phyloP scores from a whole-genome alignment of 2,888 invertebrate species.

The Luperina testacea region DNA sequence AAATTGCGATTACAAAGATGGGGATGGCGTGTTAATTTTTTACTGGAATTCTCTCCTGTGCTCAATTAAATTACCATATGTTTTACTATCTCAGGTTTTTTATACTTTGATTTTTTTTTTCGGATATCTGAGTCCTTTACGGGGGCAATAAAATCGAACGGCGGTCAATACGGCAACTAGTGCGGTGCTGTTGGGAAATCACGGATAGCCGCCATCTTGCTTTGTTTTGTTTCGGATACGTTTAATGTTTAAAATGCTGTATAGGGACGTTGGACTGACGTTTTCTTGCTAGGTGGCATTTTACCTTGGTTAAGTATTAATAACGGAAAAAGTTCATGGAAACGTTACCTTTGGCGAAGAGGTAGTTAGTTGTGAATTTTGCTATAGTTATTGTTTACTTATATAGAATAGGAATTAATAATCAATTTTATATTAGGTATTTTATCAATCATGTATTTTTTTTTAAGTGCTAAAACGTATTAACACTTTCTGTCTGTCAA shows the following conservation, averaged over 20 bases:
- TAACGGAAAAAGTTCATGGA: background rate
- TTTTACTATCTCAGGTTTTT: slow-evolving; percentile 71
- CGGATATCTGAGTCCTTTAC: slow-evolving; percentile 79
- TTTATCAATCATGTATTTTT: background rate
- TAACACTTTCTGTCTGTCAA: background rate
- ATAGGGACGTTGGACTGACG: slow-evolving; percentile 25
- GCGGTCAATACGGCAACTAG: slow-evolving; percentile 75
- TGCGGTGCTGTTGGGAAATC: slow-evolving; percentile 48
- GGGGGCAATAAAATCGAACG: slow-evolving; percentile 81
- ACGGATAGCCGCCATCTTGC: slow-evolving; percentile 51
- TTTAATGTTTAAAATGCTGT: slow-evolving; percentile 34
- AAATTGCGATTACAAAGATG: slow-evolving; percentile 51
- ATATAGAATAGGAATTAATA: background rate
- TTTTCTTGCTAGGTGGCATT: slow-evolving; percentile 16
- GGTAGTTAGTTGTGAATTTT: background rate
- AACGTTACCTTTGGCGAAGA: background rate
- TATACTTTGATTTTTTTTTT: slow-evolving; percentile 73
- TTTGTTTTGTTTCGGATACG: slow-evolving; percentile 53
- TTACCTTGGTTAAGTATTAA: slow-evolving; percentile 8
- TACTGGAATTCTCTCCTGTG: slow-evolving; percentile 58
- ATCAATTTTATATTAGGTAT: background rate
- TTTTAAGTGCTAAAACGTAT: too few relatives aligned
- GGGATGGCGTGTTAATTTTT: slow-evolving; percentile 57
- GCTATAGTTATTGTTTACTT: background rate
- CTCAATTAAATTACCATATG: slow-evolving; percentile 83